Evolutionary conservation across 2,113 vertebrate species (phyloP), one percentile per base, ranked within the genome.

Genomic region (Rhabdornis inornatus): DNA sequence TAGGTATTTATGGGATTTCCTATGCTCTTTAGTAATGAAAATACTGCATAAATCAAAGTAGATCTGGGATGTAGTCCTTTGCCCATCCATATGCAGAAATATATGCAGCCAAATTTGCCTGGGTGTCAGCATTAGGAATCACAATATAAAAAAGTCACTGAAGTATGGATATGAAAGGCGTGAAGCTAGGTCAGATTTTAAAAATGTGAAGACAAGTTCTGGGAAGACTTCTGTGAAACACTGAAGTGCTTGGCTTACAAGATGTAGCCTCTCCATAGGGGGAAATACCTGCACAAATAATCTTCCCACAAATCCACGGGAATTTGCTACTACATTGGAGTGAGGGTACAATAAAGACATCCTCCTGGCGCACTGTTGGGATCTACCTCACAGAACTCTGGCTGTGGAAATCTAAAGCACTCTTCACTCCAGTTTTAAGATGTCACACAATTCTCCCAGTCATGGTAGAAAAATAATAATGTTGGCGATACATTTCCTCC

Each of bases 231-330:
- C 42, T 47, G 6, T 82, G 65, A 79, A 77, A 52, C 6, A 89
- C 39, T 35, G 3, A 82, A 74, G 11, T 21, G 4, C 6, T 9
- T 44, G 7, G n/a, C 72, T 80, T 57, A 53, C 4, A 63, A 14
- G 11, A 49, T 2, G 4, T 30, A 10, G 9, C 1, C 16, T 22
- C 16, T 87, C 31, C 35, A n/a, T 10, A 3, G 11, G 2, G 49
- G 15, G 6, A 74, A 88, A 71, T 55, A 59, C 4, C 3, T 44
- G 4, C 23, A 66, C 7, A 83, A 76, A 19, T 59, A 60, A n/a
- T 88, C 3, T 15, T 78, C 39, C 39, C 57, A 59, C 8, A 78
- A 40, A 63, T 52, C 61, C 24, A 21, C n/a, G 15, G 25, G 15
- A 78, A 65, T 71, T 78, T 71, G 3, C 50, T 74, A 10, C 27